phyloP scores from a whole-genome alignment of 2,888 invertebrate species.

The Drepanosiphum platanoidis region DNA sequence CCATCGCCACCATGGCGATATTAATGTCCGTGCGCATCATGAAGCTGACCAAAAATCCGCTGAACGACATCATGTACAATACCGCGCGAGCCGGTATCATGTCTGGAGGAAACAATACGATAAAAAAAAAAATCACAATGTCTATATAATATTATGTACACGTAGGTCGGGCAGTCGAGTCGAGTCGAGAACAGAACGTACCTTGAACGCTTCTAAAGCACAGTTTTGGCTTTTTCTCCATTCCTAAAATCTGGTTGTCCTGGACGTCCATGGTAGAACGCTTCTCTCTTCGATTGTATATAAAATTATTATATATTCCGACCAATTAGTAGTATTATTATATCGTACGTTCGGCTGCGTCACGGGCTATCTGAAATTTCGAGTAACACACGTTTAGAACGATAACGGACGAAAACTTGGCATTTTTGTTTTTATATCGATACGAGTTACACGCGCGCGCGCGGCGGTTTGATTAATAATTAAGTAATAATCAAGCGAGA shows the following conservation, averaged over 20 bases:
- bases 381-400: too few species aligned
- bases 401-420: too few species aligned
- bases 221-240: slow-evolving; percentile 61
- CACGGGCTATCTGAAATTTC: slow-evolving; percentile 3
- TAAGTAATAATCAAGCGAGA: too few species aligned
- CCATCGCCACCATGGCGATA: slow-evolving; percentile 78
- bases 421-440: too few species aligned
- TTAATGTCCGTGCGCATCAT: slow-evolving; percentile 83
- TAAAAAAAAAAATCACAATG: background rate
- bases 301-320: too few species aligned
- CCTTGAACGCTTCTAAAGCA: slow-evolving; percentile 63
- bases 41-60: slow-evolving; percentile 78
- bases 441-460: too few species aligned
- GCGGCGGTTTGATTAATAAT: too few species aligned
- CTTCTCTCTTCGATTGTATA: too few species aligned
- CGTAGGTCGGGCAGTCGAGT: background rate
- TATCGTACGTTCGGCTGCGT: background rate
- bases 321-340: too few species aligned
- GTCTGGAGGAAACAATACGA: slow-evolving; percentile 66
- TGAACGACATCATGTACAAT: slow-evolving; percentile 77
- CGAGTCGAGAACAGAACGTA: slow-evolving; percentile 13
- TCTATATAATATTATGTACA: background rate
- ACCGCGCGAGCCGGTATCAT: slow-evolving; percentile 76
- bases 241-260: slow-evolving; percentile 47
- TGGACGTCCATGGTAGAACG: slow-evolving; percentile 50